phyloP scores from a whole-genome alignment of 2,888 invertebrate genomes.

The Nomada flava region DNA sequence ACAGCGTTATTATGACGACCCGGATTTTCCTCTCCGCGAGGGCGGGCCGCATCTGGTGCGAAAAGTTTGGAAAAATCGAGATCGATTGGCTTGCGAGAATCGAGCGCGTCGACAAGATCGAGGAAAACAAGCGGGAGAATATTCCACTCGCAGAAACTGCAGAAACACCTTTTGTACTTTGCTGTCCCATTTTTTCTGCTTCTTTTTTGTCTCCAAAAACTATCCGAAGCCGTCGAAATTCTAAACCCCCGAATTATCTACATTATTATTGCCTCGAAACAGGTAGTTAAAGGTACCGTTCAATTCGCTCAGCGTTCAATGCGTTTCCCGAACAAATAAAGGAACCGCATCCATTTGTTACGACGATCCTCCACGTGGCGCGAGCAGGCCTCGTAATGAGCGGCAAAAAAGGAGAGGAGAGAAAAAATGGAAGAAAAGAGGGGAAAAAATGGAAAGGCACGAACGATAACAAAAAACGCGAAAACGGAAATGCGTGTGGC shows the following conservation, averaged over 20 bases:
- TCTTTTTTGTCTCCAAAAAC: neutral
- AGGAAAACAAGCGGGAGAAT: neutral
- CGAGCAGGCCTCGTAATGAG: neutral
- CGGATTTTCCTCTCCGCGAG: constrained; percentile 43
- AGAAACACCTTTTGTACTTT: too few species aligned
- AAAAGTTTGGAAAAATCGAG: neutral
- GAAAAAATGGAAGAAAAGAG: neutral
- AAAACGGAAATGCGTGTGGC: constrained; percentile 75
- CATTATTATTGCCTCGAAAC: neutral
- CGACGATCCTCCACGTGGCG: constrained; percentile 11
- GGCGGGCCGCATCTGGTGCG: constrained; percentile 40
- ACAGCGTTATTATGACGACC: constrained; percentile 40
- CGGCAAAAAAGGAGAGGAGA: neutral
- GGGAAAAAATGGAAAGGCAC: neutral
- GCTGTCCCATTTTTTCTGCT: neutral
- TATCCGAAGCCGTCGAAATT: neutral
- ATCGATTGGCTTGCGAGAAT: constrained; percentile 19
- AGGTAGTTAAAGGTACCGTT: neutral
- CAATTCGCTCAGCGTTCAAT: constrained; percentile 13
- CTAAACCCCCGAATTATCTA: neutral
- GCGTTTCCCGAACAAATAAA: constrained; percentile 10
- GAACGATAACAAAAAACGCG: constrained; percentile 19
- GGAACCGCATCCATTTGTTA: neutral
- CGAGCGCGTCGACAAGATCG: neutral
- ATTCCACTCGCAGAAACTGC: too few species aligned